A percentile compares a stretch with the other conserved stretches of the same genome.
Conservation (phyloP, 2,797 vertebrate species). For the Meriones psammophilus region DNA sequence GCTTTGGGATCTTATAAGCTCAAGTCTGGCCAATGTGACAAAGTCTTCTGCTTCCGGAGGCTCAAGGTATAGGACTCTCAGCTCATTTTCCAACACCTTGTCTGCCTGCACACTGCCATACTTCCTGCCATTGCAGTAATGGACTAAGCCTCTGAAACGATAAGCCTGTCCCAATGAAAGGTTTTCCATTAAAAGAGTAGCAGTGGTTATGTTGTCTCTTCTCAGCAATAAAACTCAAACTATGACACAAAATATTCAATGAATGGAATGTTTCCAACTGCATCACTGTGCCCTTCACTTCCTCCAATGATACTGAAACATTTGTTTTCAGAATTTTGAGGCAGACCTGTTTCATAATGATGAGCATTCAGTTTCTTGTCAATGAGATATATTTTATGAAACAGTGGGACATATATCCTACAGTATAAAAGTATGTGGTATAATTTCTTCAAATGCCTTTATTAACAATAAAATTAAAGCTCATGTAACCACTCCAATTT, state of each 20-base stretch:
- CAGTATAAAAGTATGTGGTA: background rate
- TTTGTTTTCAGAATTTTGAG: slow-evolving; percentile 23
- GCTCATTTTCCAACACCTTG: background rate
- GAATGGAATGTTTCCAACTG: background rate
- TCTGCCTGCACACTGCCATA: background rate
- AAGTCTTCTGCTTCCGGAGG: background rate
- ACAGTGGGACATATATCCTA: background rate
- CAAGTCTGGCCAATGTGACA: background rate
- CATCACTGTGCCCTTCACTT: background rate
- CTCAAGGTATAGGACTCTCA: background rate
- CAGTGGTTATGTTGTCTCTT: background rate
- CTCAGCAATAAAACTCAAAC: background rate
- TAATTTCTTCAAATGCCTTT: background rate
- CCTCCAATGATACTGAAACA: background rate
- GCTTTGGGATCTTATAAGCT: background rate
- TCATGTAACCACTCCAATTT: background rate
- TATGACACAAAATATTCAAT: background rate
- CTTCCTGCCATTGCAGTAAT: background rate
- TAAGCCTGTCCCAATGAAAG: background rate
- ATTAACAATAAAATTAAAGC: slow-evolving; percentile 34
- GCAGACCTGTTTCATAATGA: background rate
- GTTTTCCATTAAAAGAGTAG: background rate
- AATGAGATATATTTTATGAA: slow-evolving; percentile 26
- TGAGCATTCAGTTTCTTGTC: background rate
- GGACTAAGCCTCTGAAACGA: background rate